Percentiles rank a stretch among this genome's conserved stretches.
phyloP scores from a whole-genome alignment of 2,113 vertebrate genomes.

The Abramis brama region DNA sequence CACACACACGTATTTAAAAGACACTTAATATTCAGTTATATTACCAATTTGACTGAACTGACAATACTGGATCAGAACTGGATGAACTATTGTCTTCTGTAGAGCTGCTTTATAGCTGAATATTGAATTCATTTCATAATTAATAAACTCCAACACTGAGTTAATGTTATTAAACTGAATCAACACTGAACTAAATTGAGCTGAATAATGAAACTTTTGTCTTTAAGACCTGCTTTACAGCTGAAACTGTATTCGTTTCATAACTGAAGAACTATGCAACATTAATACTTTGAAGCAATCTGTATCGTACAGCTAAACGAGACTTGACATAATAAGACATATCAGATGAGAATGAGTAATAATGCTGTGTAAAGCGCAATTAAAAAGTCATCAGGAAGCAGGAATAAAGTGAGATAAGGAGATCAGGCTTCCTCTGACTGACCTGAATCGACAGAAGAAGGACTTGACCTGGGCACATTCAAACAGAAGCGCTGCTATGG shows the following conservation, averaged over 20 bases:
- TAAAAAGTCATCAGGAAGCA: neutral
- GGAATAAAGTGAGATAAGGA: neutral
- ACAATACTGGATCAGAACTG: neutral
- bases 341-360: neutral
- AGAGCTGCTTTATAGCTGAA: neutral
- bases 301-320: neutral
- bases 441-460: conserved; percentile 93
- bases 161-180: neutral
- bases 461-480: conserved; percentile 84
- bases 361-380: neutral
- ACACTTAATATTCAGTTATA: neutral
- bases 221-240: neutral
- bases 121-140: neutral
- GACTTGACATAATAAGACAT: neutral
- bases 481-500: conserved; percentile 72
- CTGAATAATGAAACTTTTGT: neutral
- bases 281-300: neutral
- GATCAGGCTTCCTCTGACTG: conserved; percentile 52
- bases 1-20: neutral
- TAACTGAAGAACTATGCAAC: neutral
- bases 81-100: neutral
- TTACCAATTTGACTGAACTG: neutral
- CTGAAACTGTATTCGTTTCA: neutral
- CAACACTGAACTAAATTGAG: neutral
- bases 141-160: neutral